Conservation (phyloP, 2,113 vertebrate species). For the Hippocampus mohnikei region DNA sequence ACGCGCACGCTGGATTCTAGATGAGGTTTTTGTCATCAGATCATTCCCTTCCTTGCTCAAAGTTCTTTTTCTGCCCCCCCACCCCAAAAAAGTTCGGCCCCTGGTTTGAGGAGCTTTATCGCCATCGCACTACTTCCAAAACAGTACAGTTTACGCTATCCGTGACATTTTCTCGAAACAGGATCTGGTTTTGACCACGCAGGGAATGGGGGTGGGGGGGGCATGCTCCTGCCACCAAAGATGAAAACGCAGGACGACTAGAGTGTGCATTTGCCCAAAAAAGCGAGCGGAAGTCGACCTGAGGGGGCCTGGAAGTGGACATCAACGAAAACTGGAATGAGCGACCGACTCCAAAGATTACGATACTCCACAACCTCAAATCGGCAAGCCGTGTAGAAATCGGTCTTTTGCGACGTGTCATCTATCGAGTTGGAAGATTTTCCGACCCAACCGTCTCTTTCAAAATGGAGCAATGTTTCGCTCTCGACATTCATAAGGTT, state of each 20-base stretch:
- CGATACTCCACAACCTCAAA: not conserved
- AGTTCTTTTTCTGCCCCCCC: too few relatives aligned
- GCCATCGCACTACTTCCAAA: too few relatives aligned
- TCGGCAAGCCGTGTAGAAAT: not conserved
- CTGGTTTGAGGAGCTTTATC: too few relatives aligned
- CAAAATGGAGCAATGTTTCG: slow-evolving; percentile 20
- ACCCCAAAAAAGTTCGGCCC: too few relatives aligned
- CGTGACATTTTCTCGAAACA: not conserved
- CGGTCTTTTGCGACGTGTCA: too few relatives aligned
- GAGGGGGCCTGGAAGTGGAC: too few relatives aligned
- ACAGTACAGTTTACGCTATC: not conserved
- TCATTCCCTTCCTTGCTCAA: slow-evolving; percentile 20
- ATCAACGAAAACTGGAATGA: too few relatives aligned
- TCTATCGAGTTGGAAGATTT: too few relatives aligned
- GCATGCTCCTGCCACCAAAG: too few relatives aligned
- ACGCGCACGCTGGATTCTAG: slow-evolving; percentile 32
- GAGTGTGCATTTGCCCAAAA: not conserved
- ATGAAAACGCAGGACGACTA: not conserved
- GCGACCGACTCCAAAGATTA: not conserved
- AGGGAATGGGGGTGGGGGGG: too few relatives aligned
- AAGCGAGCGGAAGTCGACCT: not conserved
- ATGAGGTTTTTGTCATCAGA: slow-evolving; percentile 43
- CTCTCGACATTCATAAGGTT: slow-evolving; percentile 31
- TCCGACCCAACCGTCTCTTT: slow-evolving; percentile 25
- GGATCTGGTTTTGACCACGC: not conserved